Conservation (phyloP, 2,113 vertebrate genomes). For the Dicentrarchus labrax region DNA sequence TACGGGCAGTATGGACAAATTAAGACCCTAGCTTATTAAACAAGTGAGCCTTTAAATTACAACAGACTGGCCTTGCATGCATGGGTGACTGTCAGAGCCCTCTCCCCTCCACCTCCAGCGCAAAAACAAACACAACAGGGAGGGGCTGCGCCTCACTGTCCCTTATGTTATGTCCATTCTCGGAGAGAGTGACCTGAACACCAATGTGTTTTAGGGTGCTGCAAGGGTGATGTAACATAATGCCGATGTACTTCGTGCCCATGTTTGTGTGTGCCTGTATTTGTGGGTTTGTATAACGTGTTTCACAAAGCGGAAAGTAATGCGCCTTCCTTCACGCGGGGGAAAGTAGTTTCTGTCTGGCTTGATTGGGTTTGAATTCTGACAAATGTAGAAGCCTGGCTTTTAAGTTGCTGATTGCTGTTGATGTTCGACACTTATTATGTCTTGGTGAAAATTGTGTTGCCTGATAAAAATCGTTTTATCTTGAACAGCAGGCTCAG, state of each 20-base stretch:
- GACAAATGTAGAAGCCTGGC: slow-evolving; percentile 4
- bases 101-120: slow-evolving; percentile 58
- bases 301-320: slow-evolving; percentile 51
- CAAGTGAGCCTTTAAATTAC: slow-evolving; percentile 73
- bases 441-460: slow-evolving; percentile 19
- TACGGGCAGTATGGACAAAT: slow-evolving; percentile 43
- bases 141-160: slow-evolving; percentile 37
- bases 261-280: slow-evolving; percentile 7
- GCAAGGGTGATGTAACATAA: slow-evolving; percentile 31
- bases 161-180: slow-evolving; percentile 28
- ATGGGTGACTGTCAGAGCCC: slow-evolving; percentile 60
- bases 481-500: slow-evolving; percentile 23
- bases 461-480: slow-evolving; percentile 32
- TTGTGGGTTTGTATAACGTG: neutral
- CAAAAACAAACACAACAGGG: slow-evolving; percentile 55
- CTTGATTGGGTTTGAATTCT: slow-evolving; percentile 55
- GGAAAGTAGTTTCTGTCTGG: slow-evolving; percentile 31
- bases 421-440: slow-evolving; percentile 17
- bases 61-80: slow-evolving; percentile 75
- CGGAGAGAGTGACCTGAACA: slow-evolving; percentile 41
- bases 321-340: slow-evolving; percentile 8
- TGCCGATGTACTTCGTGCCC: slow-evolving; percentile 1
- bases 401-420: slow-evolving; percentile 37
- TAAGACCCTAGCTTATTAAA: slow-evolving; percentile 69
- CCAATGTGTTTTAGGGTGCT: slow-evolving; percentile 20